Percentiles rank a stretch among this genome's conserved stretches.
phyloP scores from a whole-genome alignment of 2,888 invertebrate species.

The Copidosoma aretas region DNA sequence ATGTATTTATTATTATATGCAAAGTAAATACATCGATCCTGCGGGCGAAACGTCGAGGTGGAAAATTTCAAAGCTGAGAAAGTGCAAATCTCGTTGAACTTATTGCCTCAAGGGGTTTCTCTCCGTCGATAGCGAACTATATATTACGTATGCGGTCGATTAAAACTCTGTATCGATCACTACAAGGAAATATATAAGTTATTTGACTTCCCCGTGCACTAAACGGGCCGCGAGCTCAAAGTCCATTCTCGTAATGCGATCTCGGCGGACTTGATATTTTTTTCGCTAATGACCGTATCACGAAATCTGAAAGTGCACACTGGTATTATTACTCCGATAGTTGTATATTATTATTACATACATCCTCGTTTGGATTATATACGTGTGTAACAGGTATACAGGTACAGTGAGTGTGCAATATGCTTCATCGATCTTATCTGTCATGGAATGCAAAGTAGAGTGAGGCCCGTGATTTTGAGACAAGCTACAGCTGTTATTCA shows the following conservation, averaged over 20 bases:
- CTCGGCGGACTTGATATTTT: conserved; percentile 24
- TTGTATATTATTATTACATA: too few species aligned
- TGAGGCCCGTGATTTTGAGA: conserved; percentile 21
- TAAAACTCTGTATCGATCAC: background rate
- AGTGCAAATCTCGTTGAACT: background rate
- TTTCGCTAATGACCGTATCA: conserved; percentile 31
- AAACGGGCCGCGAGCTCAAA: background rate
- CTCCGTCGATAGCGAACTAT: background rate
- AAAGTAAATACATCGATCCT: background rate
- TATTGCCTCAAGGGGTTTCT: conserved; percentile 5
- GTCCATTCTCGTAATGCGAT: conserved; percentile 18
- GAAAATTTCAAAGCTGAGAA: background rate
- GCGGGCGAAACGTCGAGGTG: background rate
- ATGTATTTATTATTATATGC: background rate
- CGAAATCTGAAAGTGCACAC: conserved; percentile 36
- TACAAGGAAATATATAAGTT: conserved; percentile 26
- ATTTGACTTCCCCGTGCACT: conserved; percentile 27
- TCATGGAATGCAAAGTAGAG: conserved; percentile 28
- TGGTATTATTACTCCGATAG: conserved; percentile 7
- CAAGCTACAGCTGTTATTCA: background rate
- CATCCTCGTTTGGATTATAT: too few species aligned
- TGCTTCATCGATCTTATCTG: conserved; percentile 27
- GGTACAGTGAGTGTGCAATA: conserved; percentile 10
- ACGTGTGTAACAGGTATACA: too few species aligned
- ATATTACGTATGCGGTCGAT: conserved; percentile 7